phyloP scores from a whole-genome alignment of 2,797 vertebrate species.

The Macropus fuliginosus region DNA sequence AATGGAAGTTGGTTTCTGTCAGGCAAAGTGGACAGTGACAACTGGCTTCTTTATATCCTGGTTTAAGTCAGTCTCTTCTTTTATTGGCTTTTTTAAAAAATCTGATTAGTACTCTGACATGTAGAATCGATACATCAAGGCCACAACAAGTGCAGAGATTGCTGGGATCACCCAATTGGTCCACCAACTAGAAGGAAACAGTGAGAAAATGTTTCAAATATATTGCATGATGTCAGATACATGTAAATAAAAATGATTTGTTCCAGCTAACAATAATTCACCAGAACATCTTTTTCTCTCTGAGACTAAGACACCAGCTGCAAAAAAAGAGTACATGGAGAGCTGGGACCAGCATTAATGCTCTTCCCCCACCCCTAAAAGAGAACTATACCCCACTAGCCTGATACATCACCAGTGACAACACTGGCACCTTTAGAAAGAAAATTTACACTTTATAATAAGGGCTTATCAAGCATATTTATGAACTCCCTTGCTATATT shows the following conservation, averaged over 20 bases:
- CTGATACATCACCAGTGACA: background rate
- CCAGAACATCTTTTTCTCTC: background rate
- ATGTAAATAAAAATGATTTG: background rate
- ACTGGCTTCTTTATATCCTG: constrained; percentile 65
- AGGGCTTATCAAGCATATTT: background rate
- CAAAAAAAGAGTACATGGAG: background rate
- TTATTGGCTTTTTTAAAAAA: constrained; percentile 43
- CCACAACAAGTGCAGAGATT: constrained; percentile 87
- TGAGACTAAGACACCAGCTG: background rate
- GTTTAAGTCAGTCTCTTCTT: constrained; percentile 63
- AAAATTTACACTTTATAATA: background rate
- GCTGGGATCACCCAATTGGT: constrained; percentile 91
- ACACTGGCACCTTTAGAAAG: background rate
- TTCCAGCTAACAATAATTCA: background rate
- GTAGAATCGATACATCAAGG: constrained; percentile 91
- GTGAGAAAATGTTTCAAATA: constrained; percentile 31
- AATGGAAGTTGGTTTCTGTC: constrained; percentile 64
- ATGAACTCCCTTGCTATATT: background rate
- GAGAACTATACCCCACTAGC: background rate
- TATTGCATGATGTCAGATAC: background rate
- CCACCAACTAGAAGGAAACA: constrained; percentile 89
- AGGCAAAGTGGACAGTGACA: constrained; percentile 14
- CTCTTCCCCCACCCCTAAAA: background rate
- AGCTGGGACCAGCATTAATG: background rate
- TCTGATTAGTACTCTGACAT: constrained; percentile 81